Base-by-base conservation (phyloP, 2,888 invertebrate genomes). In the Drosophila buzzatii region DNA sequence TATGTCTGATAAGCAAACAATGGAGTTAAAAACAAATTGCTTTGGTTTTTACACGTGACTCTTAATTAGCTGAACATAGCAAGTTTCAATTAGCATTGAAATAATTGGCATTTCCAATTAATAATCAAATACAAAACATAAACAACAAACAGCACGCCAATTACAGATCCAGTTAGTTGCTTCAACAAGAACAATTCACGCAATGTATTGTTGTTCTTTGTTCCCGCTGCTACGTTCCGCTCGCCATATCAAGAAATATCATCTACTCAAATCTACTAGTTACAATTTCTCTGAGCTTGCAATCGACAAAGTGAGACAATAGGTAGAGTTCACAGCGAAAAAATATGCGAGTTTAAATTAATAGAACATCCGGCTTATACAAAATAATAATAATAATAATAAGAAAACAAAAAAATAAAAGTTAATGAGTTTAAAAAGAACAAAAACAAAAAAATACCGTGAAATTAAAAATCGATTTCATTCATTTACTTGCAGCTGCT, bases 231-330 rank as follows among this genome's bases (percentile, higher is more conserved):
- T 35, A 3, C 51, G 33, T 47, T 59, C 57, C 57, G 52, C 64
- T 44, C 35, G 47, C 51, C 55, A 44, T 76, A 76, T 76, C 62
- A 62, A 59, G 51, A 23, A 20, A 18, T 44, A 63, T 79, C 60
- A 77, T 51, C 66, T 67, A 80, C 80, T 80, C 65, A 56, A 51
- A 76, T 23, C 59, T 61, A 62, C 59, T 61, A 62, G 77, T 59
- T 57, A 71, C 49, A 80, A 39, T 71, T 78, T 52, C 35, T 37
- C 56, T 55, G 41, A 62, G 45, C 53, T 66, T 76, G 9, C 18
- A 41, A 49, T 49, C 35, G 18, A 47, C 33, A 37, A 37, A 12
- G n/a, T 7, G 39, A 42, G 23, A 76, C 72, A 75, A 76, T 77
- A 33, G 58, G 35, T 16, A 53, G 44, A 44, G 27, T 44, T 55